Evolutionary conservation across 2,113 vertebrate genomes (phyloP).

Genomic region (Anarrhichthys ocellatus): DNA sequence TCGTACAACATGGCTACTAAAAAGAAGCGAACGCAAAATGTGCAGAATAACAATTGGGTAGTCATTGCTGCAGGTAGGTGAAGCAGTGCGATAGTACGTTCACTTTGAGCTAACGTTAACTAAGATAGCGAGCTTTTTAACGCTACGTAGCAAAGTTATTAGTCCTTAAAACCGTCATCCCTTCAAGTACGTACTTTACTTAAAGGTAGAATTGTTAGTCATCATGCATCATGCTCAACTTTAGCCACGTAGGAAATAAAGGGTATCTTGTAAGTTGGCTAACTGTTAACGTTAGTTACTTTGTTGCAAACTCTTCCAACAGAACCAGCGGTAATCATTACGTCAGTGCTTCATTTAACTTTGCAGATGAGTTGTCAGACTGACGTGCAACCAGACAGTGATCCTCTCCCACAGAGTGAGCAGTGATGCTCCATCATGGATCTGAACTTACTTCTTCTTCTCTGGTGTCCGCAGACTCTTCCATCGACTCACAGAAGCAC

Average conservation of each 20-base stretch:
- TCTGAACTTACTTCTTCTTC: background rate
- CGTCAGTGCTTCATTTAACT: background rate
- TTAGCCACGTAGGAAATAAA: background rate
- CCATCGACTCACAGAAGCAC: conserved; percentile 46
- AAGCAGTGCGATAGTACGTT: no score
- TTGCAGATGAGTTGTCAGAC: background rate
- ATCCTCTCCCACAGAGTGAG: background rate
- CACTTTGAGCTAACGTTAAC: background rate
- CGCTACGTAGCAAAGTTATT: background rate
- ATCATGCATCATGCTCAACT: background rate
- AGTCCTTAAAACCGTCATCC: no score
- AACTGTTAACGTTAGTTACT: background rate
- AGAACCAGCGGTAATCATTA: background rate
- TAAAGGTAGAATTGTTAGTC: background rate
- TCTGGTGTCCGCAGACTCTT: conserved; percentile 75
- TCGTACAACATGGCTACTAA: conserved; percentile 73
- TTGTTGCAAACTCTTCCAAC: background rate
- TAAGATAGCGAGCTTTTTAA: background rate
- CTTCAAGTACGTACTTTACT: background rate
- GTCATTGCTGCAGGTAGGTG: conserved; percentile 78
- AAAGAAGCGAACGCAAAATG: conserved; percentile 77
- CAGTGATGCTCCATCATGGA: background rate
- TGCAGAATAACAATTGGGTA: conserved; percentile 79
- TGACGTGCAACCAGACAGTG: background rate
- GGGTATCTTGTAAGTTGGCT: background rate